Base-by-base conservation (phyloP, 1,140 invertebrate genomes). In the Sycobia sp. region DNA sequence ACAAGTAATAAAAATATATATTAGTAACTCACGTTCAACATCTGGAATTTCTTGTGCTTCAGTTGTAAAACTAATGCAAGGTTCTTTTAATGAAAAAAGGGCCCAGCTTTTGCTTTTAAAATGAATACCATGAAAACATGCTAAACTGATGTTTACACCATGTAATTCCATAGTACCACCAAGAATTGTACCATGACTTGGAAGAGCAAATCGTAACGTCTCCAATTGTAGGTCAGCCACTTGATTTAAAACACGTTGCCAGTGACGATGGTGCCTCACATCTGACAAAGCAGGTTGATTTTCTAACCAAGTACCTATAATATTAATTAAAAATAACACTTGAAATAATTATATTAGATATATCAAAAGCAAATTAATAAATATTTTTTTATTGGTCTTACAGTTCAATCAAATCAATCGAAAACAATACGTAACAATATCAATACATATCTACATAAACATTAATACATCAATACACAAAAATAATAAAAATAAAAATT, bases 51-150 rank as follows among this genome's bases (percentile, higher is more conserved):
- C 90, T 76, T 96, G 93, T 1, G 94, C 94, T 80, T 98, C 95
- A 0, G 96, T 97, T 18, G 94, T 90, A 83, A 98, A 98, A 70
- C 91, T 94, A 63, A 98, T 97, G 64, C 89, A 94, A 0, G 96
- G 95, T 69, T 98, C 94, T 77, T 94, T 92, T 49, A 99, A 82
- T 63, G 93, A 96, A 77, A 98, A 98, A 27, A 98, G 74, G 1
- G 95, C 96, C 96, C 96, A 99, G 2, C 91, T 95, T 82, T 97
- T 98, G 27, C 95, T 91, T 68, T 95, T 95, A 79, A 98, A 97
- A 80, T 97, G 98, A 71, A 97, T 94, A 5, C 96, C 96, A 80
- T 98, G 95, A 84, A 98, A 99, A 79, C 96, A 98, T 8, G 95
- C 96, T 36, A 99, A 83, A 13, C 95, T 96, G 39, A 99, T 94